These are phyloP conservation scores for Burhinus oedicnemus DNA, from an alignment of 2,113 vertebrate genomes.

Conservation along the genomic window DNA sequence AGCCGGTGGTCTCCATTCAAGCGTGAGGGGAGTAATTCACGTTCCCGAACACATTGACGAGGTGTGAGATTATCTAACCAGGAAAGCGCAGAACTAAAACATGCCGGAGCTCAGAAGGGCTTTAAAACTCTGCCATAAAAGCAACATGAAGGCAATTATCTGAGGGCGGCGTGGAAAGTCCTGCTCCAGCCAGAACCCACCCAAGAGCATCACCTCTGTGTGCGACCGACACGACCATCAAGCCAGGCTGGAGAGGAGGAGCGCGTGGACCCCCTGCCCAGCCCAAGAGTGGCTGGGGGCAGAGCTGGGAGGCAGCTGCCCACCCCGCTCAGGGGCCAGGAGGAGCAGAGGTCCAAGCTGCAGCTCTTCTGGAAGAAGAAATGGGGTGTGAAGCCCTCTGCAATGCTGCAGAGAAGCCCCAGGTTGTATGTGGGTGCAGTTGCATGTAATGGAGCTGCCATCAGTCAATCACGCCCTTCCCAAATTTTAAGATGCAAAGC, in stretches of 20 bases:
- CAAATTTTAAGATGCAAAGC: not conserved
- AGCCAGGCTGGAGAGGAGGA: not conserved
- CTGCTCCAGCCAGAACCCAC: not conserved
- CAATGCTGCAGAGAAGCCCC: not conserved
- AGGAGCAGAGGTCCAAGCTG: not conserved
- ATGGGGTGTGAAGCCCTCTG: not conserved
- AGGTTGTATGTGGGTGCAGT: accelerated
- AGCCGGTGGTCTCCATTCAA: not conserved
- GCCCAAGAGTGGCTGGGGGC: not conserved
- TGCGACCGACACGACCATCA: accelerated
- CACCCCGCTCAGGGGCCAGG: not conserved
- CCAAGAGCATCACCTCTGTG: not conserved
- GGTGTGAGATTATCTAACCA: not conserved
- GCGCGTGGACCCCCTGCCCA: accelerated
- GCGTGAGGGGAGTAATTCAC: not conserved
- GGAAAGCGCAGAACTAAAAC: not conserved
- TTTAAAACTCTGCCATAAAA: not conserved
- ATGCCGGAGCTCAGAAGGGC: not conserved
- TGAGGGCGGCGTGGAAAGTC: not conserved
- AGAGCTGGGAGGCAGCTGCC: not conserved
- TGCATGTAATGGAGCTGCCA: not conserved
- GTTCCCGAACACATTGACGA: not conserved
- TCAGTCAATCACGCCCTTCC: not conserved
- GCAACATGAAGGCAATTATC: not conserved
- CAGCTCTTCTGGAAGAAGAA: not conserved